Conservation (phyloP, 2,888 invertebrate species). For the Drosophila dives region DNA sequence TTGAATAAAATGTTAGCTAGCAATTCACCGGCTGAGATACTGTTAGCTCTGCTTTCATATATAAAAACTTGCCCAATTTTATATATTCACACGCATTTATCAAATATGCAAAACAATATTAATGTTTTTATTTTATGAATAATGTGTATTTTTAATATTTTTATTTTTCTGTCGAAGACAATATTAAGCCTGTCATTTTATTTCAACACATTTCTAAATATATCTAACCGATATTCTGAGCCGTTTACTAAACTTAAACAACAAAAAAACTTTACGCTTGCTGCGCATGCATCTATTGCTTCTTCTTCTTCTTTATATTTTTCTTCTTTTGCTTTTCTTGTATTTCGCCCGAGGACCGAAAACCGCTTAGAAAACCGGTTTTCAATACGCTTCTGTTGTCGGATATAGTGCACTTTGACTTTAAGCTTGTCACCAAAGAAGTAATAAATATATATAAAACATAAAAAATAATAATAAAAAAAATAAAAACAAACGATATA, state of each 20-base stretch:
- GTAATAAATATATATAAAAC: not conserved
- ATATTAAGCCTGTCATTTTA: not conserved
- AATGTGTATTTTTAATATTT: not conserved
- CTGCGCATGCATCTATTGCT: slow-evolving; percentile 25
- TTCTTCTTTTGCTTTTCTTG: not conserved
- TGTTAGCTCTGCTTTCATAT: not conserved
- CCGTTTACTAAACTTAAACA: slow-evolving; percentile 20
- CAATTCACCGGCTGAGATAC: not conserved
- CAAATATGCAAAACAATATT: not conserved
- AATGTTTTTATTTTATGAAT: not conserved
- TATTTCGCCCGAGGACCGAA: slow-evolving; percentile 15
- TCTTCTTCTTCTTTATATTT: slow-evolving; percentile 1
- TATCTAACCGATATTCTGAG: slow-evolving; percentile 46
- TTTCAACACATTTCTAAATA: slow-evolving; percentile 10
- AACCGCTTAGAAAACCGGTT: slow-evolving; percentile 43
- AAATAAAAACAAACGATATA: not conserved
- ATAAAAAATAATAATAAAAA: not conserved
- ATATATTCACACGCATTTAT: not conserved
- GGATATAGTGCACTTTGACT: not conserved
- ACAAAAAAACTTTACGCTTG: slow-evolving; percentile 40
- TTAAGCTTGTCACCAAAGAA: not conserved
- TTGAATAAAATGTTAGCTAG: not conserved
- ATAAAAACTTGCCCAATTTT: not conserved
- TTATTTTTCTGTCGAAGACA: not conserved
- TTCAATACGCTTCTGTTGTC: slow-evolving; percentile 10